phyloP scores from a whole-genome alignment of 1,140 invertebrate genomes.

The Monochamus saltuarius region DNA sequence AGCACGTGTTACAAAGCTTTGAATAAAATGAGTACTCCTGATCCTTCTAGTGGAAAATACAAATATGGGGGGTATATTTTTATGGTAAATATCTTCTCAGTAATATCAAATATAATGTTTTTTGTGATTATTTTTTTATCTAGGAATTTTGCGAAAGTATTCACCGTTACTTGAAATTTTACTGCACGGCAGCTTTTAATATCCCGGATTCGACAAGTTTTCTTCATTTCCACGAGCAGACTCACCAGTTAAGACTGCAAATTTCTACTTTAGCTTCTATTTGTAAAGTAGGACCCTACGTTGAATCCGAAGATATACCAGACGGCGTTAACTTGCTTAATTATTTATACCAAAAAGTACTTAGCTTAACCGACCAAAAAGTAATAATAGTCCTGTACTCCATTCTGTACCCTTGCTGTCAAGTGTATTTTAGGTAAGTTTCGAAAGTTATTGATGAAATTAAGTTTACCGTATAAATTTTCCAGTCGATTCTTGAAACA shows the following conservation, averaged over 20 bases:
- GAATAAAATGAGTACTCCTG: conserved; percentile 35
- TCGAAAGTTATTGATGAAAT: background rate
- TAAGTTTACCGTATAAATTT: background rate
- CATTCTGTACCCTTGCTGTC: conserved; percentile 47
- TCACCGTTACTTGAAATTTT: conserved; percentile 43
- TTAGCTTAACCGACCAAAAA: conserved; percentile 39
- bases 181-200: conserved; percentile 39
- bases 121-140: conserved; percentile 24
- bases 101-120: background rate
- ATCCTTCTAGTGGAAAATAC: conserved; percentile 33
- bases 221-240: conserved; percentile 39
- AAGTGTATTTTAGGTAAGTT: conserved; percentile 41
- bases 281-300: conserved; percentile 43
- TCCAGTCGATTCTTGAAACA: conserved; percentile 46
- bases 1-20: conserved; percentile 45
- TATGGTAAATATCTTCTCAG: conserved; percentile 31
- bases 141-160: conserved; percentile 48
- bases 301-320: conserved; percentile 33
- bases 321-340: conserved; percentile 46
- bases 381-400: conserved; percentile 43
- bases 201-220: conserved; percentile 38
- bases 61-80: conserved; percentile 44
- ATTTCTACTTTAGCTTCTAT: conserved; percentile 41
- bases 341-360: conserved; percentile 45
- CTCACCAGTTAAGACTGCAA: conserved; percentile 38